Conservation (phyloP, 2,113 vertebrate genomes). For the Piprites chloris region DNA sequence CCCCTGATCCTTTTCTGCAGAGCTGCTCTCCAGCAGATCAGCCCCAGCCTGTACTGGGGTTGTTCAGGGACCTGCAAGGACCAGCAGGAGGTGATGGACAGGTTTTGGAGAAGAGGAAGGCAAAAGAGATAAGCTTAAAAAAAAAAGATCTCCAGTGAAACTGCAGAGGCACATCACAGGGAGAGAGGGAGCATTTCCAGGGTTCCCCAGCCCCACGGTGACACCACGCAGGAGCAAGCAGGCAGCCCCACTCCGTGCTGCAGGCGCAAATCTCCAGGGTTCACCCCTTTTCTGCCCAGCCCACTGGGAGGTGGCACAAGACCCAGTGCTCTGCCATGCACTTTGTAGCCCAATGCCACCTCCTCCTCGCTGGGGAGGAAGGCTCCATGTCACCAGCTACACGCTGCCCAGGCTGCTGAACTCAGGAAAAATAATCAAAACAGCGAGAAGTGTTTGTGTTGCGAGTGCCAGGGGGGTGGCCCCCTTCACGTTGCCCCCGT, state of each 20-base stretch:
- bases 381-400: not conserved
- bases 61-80: conserved; percentile 2
- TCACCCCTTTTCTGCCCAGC: not conserved
- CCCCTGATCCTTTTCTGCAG: not conserved
- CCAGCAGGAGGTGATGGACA: not conserved
- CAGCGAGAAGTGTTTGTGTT: not conserved
- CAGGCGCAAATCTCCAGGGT: not conserved
- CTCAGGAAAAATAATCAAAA: not conserved
- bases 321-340: accelerated
- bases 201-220: not conserved
- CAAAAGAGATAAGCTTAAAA: not conserved
- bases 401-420: not conserved
- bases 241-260: not conserved
- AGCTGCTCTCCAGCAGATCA: not conserved
- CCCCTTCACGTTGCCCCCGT: not conserved
- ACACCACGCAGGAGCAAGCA: not conserved
- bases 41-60: not conserved
- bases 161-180: not conserved
- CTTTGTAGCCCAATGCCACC: not conserved
- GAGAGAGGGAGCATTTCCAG: not conserved
- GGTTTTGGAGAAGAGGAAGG: not conserved
- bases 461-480: not conserved
- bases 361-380: accelerated
- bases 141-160: not conserved
- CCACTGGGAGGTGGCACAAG: accelerated